phyloP scores from a whole-genome alignment of 2,888 invertebrate species.

The Drosophila emarginata region DNA sequence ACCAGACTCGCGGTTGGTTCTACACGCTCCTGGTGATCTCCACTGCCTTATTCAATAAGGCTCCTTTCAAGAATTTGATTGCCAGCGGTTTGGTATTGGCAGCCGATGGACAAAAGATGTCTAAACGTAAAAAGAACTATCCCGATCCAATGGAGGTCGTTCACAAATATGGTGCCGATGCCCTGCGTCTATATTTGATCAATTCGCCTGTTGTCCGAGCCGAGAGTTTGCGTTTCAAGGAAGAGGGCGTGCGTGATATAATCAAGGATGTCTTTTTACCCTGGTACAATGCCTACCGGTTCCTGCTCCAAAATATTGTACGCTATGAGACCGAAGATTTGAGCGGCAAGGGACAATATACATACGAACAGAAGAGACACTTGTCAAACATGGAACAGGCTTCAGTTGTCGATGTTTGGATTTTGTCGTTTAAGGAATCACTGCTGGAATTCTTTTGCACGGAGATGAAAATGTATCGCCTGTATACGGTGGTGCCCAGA shows the following conservation, averaged over 20 bases:
- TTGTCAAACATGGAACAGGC: conserved; percentile 71
- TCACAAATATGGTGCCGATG: conserved; percentile 97
- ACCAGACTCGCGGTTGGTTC: conserved; percentile 99
- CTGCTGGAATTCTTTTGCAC: conserved; percentile 92
- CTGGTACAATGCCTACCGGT: conserved; percentile 97
- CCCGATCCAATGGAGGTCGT: conserved; percentile 97
- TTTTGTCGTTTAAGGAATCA: conserved; percentile 97
- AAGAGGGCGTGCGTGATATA: conserved; percentile 97
- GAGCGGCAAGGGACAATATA: conserved; percentile 82
- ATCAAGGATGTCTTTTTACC: conserved; percentile 99
- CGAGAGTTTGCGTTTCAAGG: conserved; percentile 97
- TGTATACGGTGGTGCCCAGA: conserved; percentile 97
- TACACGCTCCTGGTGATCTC: conserved; percentile 98
- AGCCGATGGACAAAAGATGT: conserved; percentile 99
- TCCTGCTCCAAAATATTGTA: conserved; percentile 96
- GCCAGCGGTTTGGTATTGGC: conserved; percentile 98
- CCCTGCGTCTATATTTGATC: conserved; percentile 96
- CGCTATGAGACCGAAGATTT: conserved; percentile 88
- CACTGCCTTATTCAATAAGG: conserved; percentile 96
- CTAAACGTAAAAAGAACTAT: conserved; percentile 99
- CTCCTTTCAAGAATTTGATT: conserved; percentile 98
- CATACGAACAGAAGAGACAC: conserved; percentile 84
- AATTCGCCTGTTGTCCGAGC: conserved; percentile 99
- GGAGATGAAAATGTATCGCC: conserved; percentile 96
- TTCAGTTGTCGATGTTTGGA: conserved; percentile 97